Percentiles rank a stretch among this genome's conserved stretches.
These are phyloP conservation scores for Scaptomyza caliginosa DNA, from an alignment of 2,888 invertebrate species.

Conservation along the genomic window DNA sequence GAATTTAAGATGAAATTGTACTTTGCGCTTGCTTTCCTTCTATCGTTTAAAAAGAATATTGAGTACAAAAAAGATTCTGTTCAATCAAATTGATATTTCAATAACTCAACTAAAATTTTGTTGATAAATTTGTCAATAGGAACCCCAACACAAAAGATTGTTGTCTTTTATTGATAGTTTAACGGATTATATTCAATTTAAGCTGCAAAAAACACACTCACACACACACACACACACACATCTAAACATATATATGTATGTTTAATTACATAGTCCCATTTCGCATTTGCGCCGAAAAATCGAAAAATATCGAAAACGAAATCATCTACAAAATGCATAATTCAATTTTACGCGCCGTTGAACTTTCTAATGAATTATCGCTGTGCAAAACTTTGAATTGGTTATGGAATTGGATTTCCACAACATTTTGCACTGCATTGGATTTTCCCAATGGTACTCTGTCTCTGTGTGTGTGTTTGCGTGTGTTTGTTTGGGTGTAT, in stretches of 20 bases:
- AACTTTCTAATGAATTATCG: slow-evolving; percentile 72
- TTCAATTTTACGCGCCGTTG: slow-evolving; percentile 75
- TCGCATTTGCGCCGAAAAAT: slow-evolving; percentile 27
- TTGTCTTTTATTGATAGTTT: slow-evolving; percentile 7
- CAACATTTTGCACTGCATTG: slow-evolving; percentile 56
- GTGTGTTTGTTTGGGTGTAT: slow-evolving; percentile 17
- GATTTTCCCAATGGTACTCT: slow-evolving; percentile 17
- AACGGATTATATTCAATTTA: slow-evolving; percentile 8
- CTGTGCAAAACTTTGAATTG: slow-evolving; percentile 44
- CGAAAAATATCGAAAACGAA: slow-evolving; percentile 57
- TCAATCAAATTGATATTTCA: neutral
- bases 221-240: neutral
- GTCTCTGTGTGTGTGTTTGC: slow-evolving; percentile 9
- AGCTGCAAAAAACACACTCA: neutral
- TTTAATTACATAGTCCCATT: slow-evolving; percentile 48
- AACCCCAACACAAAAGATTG: slow-evolving; percentile 6
- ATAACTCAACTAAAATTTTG: neutral
- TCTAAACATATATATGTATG: neutral
- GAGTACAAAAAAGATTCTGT: neutral
- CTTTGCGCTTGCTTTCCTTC: too few species aligned
- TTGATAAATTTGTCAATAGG: neutral
- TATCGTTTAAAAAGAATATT: too few species aligned
- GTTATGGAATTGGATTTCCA: slow-evolving; percentile 62
- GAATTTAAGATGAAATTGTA: too few species aligned
- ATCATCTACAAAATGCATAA: slow-evolving; percentile 74